These are phyloP conservation scores for Oedothorax gibbosus DNA, from an alignment of 1,140 invertebrate species.

Conservation along the genomic window DNA sequence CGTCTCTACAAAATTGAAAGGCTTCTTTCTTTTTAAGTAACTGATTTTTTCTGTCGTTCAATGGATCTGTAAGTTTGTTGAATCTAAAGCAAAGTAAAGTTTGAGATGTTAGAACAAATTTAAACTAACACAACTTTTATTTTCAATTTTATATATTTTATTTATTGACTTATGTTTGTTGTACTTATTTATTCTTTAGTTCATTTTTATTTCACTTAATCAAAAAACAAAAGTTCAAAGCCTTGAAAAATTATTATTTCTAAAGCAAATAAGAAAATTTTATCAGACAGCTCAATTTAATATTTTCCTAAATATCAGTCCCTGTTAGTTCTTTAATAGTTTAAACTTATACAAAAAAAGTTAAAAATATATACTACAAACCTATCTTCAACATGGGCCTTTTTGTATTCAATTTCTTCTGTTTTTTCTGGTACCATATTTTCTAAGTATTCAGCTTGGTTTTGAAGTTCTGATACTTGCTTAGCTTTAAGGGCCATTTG, in stretches of 20 bases:
- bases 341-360: neutral
- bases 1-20: conserved; percentile 97
- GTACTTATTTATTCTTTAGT: too few species aligned
- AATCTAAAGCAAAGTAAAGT: conserved; percentile 67
- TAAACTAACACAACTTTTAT: neutral
- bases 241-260: neutral
- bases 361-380: neutral
- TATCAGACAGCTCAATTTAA: neutral
- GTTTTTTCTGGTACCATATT: conserved; percentile 94
- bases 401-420: conserved; percentile 94
- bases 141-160: too few species aligned
- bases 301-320: neutral
- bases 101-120: neutral
- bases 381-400: conserved; percentile 86
- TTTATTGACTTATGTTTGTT: too few species aligned
- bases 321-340: neutral
- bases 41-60: conserved; percentile 86
- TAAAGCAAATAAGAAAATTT: too few species aligned
- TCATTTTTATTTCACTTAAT: neutral
- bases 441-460: conserved; percentile 92
- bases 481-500: conserved; percentile 94
- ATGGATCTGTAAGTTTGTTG: conserved; percentile 78
- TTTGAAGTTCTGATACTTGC: conserved; percentile 91
- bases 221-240: neutral
- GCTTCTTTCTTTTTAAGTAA: conserved; percentile 98